These are phyloP conservation scores for Oxyura jamaicensis DNA, from an alignment of 2,113 vertebrate species.

Conservation along the genomic window DNA sequence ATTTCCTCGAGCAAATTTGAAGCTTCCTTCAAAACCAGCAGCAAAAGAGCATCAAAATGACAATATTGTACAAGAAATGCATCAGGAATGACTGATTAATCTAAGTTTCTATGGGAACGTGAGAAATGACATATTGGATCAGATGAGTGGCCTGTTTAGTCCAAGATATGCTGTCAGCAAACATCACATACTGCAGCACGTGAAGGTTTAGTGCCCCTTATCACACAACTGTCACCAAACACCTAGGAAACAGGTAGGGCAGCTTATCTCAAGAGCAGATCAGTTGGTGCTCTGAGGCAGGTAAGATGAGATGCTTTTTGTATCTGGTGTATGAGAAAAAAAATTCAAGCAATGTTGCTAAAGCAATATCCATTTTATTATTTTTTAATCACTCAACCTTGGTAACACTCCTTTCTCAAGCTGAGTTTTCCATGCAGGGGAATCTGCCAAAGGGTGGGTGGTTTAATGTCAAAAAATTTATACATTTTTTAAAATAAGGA, in stretches of 20 bases:
- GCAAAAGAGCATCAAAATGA: slow-evolving; percentile 71
- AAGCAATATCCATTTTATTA: slow-evolving; percentile 8
- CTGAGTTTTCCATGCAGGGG: slow-evolving; percentile 27
- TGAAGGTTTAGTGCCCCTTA: background rate
- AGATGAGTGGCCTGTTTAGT: slow-evolving; percentile 45
- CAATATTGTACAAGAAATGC: slow-evolving; percentile 69
- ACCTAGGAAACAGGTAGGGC: background rate
- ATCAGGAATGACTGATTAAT: slow-evolving; percentile 65
- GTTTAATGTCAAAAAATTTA: slow-evolving; percentile 31
- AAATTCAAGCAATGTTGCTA: background rate
- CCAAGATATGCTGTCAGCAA: slow-evolving; percentile 49
- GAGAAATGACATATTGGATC: slow-evolving; percentile 65
- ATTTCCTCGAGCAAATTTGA: slow-evolving; percentile 26
- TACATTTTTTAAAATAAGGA: background rate
- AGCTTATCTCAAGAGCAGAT: background rate
- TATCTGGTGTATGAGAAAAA: background rate
- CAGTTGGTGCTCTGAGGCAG: background rate
- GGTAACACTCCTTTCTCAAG: slow-evolving; percentile 18
- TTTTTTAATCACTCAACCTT: slow-evolving; percentile 18
- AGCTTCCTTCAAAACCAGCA: slow-evolving; percentile 63
- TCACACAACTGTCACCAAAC: background rate
- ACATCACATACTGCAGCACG: background rate
- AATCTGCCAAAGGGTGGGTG: slow-evolving; percentile 42
- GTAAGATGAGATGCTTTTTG: background rate
- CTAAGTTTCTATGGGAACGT: slow-evolving; percentile 70